phyloP scores from a whole-genome alignment of 2,797 vertebrate genomes.

The Sebastes kiyomatsui region DNA sequence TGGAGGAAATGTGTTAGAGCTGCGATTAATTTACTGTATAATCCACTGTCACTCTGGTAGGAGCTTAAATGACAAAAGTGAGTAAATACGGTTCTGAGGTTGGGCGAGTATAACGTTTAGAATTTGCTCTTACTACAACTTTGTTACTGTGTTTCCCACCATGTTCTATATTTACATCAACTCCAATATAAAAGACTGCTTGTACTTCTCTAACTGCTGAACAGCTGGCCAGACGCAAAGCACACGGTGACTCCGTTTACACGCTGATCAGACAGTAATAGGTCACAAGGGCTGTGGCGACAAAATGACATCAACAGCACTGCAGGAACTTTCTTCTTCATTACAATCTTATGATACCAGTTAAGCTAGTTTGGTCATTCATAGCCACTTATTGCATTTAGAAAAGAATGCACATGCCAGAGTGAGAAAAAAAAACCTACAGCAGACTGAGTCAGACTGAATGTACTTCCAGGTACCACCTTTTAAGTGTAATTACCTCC shows the following conservation, averaged over 20 bases:
- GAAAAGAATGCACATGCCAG: conserved; percentile 53
- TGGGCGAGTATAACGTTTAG: background rate
- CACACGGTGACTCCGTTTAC: conserved; percentile 27
- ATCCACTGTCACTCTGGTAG: background rate
- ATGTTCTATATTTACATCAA: conserved; percentile 13
- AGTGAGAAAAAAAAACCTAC: conserved; percentile 1
- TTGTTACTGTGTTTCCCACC: conserved; percentile 6
- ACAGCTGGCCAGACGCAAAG: conserved; percentile 11
- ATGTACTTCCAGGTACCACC: background rate
- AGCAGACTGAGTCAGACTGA: background rate
- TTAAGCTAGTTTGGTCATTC: conserved; percentile 68
- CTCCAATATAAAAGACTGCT: conserved; percentile 10
- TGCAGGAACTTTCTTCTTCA: conserved; percentile 35
- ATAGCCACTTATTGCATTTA: conserved; percentile 66
- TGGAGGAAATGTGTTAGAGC: background rate
- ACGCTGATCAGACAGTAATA: conserved; percentile 14
- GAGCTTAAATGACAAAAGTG: background rate
- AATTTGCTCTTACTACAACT: background rate
- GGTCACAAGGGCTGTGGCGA: conserved; percentile 26
- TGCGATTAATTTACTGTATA: background rate
- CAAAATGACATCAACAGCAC: conserved; percentile 14
- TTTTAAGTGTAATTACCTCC: too few species aligned
- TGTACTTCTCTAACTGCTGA: conserved; percentile 7
- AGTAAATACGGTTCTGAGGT: background rate
- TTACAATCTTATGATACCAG: conserved; percentile 69